Evolutionary conservation across 2,888 invertebrate genomes (phyloP).

Genomic region (Athalia circularis): DNA sequence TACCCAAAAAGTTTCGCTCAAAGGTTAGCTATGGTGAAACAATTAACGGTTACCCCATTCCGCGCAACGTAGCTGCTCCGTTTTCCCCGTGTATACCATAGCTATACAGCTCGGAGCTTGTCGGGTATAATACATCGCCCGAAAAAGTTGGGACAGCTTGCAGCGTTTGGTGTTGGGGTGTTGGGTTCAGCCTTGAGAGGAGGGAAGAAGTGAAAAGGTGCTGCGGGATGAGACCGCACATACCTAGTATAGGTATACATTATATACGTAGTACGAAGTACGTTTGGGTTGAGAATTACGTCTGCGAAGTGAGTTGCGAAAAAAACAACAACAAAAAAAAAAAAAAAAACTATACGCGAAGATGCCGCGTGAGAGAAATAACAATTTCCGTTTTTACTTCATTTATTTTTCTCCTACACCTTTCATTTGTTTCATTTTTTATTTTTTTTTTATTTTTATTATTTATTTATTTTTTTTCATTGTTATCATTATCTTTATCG

Average conservation of each 20-base stretch:
- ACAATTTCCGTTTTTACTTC: conserved; percentile 51
- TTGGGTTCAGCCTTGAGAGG: neutral
- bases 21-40: conserved; percentile 49
- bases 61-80: conserved; percentile 5
- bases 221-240: conserved; percentile 11
- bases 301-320: conserved; percentile 40
- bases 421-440: conserved; percentile 1
- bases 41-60: conserved; percentile 54
- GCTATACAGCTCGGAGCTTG: conserved; percentile 11
- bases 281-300: conserved; percentile 30
- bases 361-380: conserved; percentile 50
- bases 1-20: conserved; percentile 30
- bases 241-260: neutral
- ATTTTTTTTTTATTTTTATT: no score
- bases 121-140: conserved; percentile 51
- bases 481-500: no score
- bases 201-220: conserved; percentile 1
- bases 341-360: conserved; percentile 39
- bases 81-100: no score
- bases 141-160: conserved; percentile 51
- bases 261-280: neutral
- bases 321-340: no score
- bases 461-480: no score
- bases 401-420: conserved; percentile 17
- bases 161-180: conserved; percentile 37